A percentile compares a stretch with the other conserved stretches of the same genome.
phyloP scores from a whole-genome alignment of 2,888 invertebrate genomes.

The Leptogaster cylindrica region DNA sequence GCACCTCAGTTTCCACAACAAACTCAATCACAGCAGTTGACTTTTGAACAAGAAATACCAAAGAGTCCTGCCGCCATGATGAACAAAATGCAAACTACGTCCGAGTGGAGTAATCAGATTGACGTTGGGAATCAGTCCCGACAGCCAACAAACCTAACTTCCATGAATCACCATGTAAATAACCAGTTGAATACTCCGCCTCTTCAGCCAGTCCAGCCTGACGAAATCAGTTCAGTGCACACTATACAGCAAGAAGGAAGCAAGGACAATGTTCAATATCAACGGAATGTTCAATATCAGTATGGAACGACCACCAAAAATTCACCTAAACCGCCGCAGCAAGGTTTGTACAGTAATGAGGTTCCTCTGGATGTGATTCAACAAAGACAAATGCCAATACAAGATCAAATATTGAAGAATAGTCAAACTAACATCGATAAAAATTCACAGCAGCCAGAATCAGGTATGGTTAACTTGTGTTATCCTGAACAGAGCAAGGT shows the following conservation, averaged over 20 bases:
- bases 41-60: conserved; percentile 37
- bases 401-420: conserved; percentile 13
- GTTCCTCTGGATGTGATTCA: conserved; percentile 39
- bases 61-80: conserved; percentile 26
- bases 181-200: conserved; percentile 45
- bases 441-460: conserved; percentile 50
- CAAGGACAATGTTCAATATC: conserved; percentile 60
- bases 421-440: neutral
- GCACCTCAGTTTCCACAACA: conserved; percentile 23
- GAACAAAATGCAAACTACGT: conserved; percentile 36
- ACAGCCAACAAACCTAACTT: neutral
- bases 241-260: conserved; percentile 56
- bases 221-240: conserved; percentile 47
- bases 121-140: conserved; percentile 22
- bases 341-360: conserved; percentile 63
- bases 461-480: conserved; percentile 59
- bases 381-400: conserved; percentile 9
- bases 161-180: conserved; percentile 5
- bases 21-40: conserved; percentile 17
- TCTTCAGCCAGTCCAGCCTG: conserved; percentile 23
- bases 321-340: conserved; percentile 60
- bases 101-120: conserved; percentile 43
- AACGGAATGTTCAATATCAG: conserved; percentile 57
- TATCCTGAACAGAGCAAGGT: conserved; percentile 41
- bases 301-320: conserved; percentile 40